Conservation (phyloP, 2,888 invertebrate genomes). For the Ceramica pisi region DNA sequence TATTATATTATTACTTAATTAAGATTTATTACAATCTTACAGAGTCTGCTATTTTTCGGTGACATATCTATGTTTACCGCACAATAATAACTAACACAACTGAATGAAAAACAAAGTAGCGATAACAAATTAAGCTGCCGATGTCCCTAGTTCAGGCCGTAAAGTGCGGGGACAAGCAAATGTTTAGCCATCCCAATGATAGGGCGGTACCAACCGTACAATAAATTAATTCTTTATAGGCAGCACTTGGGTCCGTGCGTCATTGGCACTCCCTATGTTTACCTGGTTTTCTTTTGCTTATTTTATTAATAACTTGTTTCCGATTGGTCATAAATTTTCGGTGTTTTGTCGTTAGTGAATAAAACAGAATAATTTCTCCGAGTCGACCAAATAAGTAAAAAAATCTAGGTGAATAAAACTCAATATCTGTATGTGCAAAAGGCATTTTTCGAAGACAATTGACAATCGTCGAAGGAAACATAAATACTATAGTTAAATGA, state of each 20-base stretch:
- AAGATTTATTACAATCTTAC: too few relatives aligned
- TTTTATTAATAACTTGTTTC: conserved; percentile 70
- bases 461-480: too few relatives aligned
- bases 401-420: too few relatives aligned
- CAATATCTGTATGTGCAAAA: too few relatives aligned
- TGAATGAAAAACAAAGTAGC: conserved; percentile 27
- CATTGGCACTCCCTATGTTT: conserved; percentile 81
- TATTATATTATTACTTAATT: too few relatives aligned
- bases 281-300: conserved; percentile 67
- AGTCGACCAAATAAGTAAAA: too few relatives aligned
- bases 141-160: conserved; percentile 75
- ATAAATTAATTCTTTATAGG: conserved; percentile 88
- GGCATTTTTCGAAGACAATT: too few relatives aligned
- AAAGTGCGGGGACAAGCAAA: conserved; percentile 71
- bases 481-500: too few relatives aligned
- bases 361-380: too few relatives aligned
- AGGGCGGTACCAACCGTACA: conserved; percentile 78
- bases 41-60: too few relatives aligned
- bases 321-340: conserved; percentile 69
- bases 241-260: conserved; percentile 85
- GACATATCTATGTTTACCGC: too few relatives aligned
- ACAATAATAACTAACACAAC: conserved; percentile 3
- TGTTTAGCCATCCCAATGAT: conserved; percentile 78
- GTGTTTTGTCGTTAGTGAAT: neutral
- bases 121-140: conserved; percentile 51